phyloP scores from a whole-genome alignment of 2,888 invertebrate genomes.

The Furcula furcula region DNA sequence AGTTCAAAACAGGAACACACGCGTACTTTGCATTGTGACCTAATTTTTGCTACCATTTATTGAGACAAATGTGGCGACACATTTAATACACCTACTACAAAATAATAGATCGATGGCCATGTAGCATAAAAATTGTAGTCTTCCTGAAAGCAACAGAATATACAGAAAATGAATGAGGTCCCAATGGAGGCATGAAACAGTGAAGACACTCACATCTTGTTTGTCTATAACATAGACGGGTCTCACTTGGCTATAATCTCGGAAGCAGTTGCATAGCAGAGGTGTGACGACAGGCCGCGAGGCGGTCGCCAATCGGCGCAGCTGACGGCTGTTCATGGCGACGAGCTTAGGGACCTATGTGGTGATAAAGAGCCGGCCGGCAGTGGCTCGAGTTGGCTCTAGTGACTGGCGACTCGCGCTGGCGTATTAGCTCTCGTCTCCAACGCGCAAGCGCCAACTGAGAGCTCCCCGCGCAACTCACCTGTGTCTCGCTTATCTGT shows the following conservation, averaged over 20 bases:
- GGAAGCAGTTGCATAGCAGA: constrained; percentile 47
- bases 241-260: constrained; percentile 72
- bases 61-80: too few species aligned
- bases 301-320: constrained; percentile 52
- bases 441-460: constrained; percentile 72
- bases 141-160: not conserved
- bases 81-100: too few species aligned
- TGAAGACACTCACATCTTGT: constrained; percentile 66
- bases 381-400: too few species aligned
- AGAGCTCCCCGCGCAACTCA: constrained; percentile 39
- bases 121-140: not conserved
- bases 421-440: constrained; percentile 40
- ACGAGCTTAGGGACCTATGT: constrained; percentile 13
- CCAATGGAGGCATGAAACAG: constrained; percentile 20
- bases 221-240: constrained; percentile 69
- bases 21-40: too few species aligned
- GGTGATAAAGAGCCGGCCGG: constrained; percentile 20
- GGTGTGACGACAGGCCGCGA: constrained; percentile 40
- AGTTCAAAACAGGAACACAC: too few species aligned
- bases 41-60: too few species aligned
- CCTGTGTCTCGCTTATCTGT: constrained; percentile 56
- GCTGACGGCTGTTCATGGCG: constrained; percentile 66
- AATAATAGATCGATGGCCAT: too few species aligned
- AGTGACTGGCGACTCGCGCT: constrained; percentile 32
- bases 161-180: not conserved